Conservation (phyloP, 2,888 invertebrate genomes). For the Drosophila koepferae region DNA sequence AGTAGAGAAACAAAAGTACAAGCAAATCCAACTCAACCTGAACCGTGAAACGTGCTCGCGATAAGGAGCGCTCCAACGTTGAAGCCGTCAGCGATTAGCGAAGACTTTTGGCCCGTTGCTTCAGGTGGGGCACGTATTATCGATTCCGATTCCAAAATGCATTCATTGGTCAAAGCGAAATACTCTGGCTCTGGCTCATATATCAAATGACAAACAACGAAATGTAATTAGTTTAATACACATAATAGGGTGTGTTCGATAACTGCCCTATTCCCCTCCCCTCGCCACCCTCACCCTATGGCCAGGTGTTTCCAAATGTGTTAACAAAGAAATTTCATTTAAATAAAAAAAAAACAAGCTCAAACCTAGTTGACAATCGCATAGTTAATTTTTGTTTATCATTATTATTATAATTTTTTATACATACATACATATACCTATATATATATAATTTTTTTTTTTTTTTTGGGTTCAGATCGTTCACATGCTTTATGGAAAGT, state of each 20-base stretch:
- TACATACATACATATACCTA: no score
- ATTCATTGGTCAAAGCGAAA: constrained; percentile 53
- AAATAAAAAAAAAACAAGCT: constrained; percentile 30
- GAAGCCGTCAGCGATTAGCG: constrained; percentile 28
- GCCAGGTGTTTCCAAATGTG: constrained; percentile 29
- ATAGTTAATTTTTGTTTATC: constrained; percentile 22
- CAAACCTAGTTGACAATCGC: constrained; percentile 49
- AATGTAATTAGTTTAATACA: constrained; percentile 81
- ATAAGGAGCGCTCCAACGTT: constrained; percentile 58
- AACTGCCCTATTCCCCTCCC: neutral
- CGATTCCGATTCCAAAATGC: constrained; percentile 77
- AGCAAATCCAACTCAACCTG: constrained; percentile 44
- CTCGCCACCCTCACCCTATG: neutral
- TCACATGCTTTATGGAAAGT: constrained; percentile 65
- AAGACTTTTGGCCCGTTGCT: constrained; percentile 28
- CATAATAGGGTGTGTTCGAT: constrained; percentile 69
- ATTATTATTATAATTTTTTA: constrained; percentile 2
- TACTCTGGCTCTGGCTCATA: constrained; percentile 36
- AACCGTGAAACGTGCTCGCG: constrained; percentile 64
- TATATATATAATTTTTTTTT: neutral
- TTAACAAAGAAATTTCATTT: constrained; percentile 67
- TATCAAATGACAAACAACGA: constrained; percentile 76
- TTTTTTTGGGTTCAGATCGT: constrained; percentile 44
- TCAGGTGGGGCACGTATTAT: constrained; percentile 68
- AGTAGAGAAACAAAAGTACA: constrained; percentile 11